Base-by-base conservation (phyloP, 2,113 vertebrate species). In the Erythrocercus mccallii region DNA sequence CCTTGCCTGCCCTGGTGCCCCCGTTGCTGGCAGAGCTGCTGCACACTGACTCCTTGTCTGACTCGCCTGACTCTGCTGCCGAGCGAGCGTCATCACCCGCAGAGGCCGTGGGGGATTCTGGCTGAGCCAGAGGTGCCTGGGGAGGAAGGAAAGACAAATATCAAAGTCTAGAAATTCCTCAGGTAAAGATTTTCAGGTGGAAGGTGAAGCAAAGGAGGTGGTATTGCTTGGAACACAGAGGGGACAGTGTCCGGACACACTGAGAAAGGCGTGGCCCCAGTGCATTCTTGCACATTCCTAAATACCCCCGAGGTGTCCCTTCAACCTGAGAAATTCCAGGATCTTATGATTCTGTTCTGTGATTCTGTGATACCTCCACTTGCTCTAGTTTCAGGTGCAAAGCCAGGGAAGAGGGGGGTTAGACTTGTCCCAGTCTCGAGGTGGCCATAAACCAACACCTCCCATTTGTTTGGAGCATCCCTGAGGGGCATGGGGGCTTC, bases 11-110 rank as follows among this genome's bases (percentile, higher is more conserved):
- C 48, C 97, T 94, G 89, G 87, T 37, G 74, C 98, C 98, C 0
- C 98, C 98, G 1, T 98, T 99, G 94, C 99, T 98, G 0, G 99
- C 97, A 2, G 99, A 99, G 90, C 98, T 99, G 98, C 99, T 99
- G 98, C 99, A 99, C 19, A 99, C 99, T 0, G 99, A 99, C 96
- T 99, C 99, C 96, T 99, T 99, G 97, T 99, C 99, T 0, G 99
- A 99, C 51, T 99, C 99, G 2, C 99, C 99, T 0, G 99, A 99
- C 90, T 99, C 99, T 0, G 98, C 98, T 0, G 99, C 99, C 0
- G 99, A 99, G 3, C 99, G 98, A 16, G 98, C 96, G 0, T 99
- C 99, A 5, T 99, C 99, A 2, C 99, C 99, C 0, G 99, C 98
- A 0, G 98, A 99, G 21, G 99, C 99, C 0, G 99, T 99, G 2